Evolutionary conservation across 2,113 vertebrate species (phyloP).

Genomic region (Phylloscopus trochiloides): DNA sequence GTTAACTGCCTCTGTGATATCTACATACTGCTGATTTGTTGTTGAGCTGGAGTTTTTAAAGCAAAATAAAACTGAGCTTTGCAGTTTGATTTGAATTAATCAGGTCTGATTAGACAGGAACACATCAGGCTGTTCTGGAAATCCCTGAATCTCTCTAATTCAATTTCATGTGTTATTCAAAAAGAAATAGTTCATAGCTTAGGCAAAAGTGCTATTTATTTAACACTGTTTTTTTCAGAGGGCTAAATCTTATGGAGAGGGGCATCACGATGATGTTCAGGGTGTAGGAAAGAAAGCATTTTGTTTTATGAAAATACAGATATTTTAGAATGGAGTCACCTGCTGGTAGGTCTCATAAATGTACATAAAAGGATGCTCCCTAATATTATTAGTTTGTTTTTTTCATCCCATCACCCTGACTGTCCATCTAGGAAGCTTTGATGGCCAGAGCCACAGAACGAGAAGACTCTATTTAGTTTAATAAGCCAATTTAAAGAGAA

Average conservation of each 20-base stretch:
- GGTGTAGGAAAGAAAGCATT: background rate
- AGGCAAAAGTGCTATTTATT: background rate
- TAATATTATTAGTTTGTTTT: background rate
- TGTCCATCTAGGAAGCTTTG: slow-evolving; percentile 41
- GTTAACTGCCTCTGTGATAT: slow-evolving; percentile 15
- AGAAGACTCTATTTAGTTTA: slow-evolving; percentile 67
- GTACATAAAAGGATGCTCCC: slow-evolving; percentile 12
- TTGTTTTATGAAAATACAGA: slow-evolving; percentile 35
- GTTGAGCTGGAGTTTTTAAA: slow-evolving; percentile 37
- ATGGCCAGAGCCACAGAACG: slow-evolving; percentile 58
- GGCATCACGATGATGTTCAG: background rate
- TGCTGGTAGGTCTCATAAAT: slow-evolving; percentile 62
- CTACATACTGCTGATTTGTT: slow-evolving; percentile 41
- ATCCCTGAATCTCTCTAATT: background rate
- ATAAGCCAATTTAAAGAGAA: slow-evolving; percentile 69
- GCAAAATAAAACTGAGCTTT: slow-evolving; percentile 39
- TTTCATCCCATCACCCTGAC: background rate
- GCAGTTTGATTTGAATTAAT: slow-evolving; percentile 39
- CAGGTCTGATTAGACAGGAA: slow-evolving; percentile 14
- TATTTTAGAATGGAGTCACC: slow-evolving; percentile 63
- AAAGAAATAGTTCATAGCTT: background rate
- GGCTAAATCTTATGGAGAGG: background rate
- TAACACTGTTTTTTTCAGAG: background rate
- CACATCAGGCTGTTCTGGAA: background rate
- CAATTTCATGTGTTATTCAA: slow-evolving; percentile 7